These are phyloP conservation scores for Trematomus bernacchii DNA, from an alignment of 2,797 vertebrate genomes.

Conservation along the genomic window DNA sequence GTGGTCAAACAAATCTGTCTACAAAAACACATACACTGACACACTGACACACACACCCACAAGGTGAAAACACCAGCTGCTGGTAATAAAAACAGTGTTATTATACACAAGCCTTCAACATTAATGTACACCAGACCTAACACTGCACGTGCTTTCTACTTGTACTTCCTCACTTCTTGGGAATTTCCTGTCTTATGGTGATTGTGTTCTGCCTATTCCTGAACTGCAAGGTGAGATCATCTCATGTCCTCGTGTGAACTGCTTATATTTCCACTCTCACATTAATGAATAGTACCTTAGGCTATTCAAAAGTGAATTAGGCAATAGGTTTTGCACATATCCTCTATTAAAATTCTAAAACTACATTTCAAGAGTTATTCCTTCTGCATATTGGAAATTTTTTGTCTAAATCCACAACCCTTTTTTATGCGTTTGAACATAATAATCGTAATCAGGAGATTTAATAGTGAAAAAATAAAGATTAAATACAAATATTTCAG, in stretches of 20 bases:
- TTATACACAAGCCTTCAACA: background rate
- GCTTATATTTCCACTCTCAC: conserved; percentile 16
- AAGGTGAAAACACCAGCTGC: too few relatives aligned
- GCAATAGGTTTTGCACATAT: background rate
- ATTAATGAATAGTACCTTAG: conserved; percentile 18
- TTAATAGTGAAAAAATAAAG: background rate
- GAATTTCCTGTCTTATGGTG: conserved; percentile 1
- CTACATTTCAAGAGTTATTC: conserved; percentile 6
- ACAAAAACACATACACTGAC: too few relatives aligned
- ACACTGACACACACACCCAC: too few relatives aligned
- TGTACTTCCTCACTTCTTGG: background rate
- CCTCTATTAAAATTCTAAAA: background rate
- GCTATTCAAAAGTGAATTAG: conserved; percentile 28
- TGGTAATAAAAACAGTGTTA: background rate
- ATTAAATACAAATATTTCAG: background rate
- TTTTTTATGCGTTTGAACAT: background rate
- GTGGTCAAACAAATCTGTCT: too few relatives aligned
- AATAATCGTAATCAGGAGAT: background rate
- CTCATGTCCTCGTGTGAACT: conserved; percentile 15
- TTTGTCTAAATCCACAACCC: background rate
- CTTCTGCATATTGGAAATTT: background rate
- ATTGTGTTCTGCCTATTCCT: conserved; percentile 18
- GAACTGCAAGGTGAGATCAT: conserved; percentile 21
- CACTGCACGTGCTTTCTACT: background rate
- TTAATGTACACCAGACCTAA: background rate